phyloP scores from a whole-genome alignment of 1,140 invertebrate species.

The Trypoxylus dichotomus region DNA sequence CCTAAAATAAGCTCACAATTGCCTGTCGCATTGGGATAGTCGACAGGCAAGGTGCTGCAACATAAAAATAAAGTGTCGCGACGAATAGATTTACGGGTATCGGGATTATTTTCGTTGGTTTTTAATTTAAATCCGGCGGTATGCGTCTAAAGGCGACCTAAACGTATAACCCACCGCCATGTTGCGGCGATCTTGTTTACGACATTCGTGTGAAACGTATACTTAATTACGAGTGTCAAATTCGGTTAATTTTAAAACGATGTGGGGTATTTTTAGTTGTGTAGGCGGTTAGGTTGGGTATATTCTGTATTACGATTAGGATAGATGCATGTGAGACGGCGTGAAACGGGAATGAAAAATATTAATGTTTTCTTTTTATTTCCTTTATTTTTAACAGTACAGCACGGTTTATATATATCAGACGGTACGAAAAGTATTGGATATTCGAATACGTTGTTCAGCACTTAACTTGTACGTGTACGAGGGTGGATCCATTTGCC shows the following conservation, averaged over 20 bases:
- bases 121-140: neutral
- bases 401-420: no score
- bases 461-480: no score
- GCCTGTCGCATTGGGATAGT: neutral
- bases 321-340: no score
- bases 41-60: neutral
- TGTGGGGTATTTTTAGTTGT: neutral
- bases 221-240: constrained; percentile 9
- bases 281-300: neutral
- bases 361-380: no score
- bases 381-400: no score
- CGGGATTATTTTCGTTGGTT: constrained; percentile 19
- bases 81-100: neutral
- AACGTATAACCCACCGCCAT: neutral
- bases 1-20: constrained; percentile 18
- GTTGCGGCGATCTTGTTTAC: neutral
- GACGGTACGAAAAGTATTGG: no score
- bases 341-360: no score
- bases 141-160: neutral
- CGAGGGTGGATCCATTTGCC: no score
- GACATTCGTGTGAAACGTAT: constrained; percentile 14
- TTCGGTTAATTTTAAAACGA: constrained; percentile 1
- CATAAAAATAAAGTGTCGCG: constrained; percentile 9
- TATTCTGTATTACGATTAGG: neutral
- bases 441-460: no score